phyloP scores from a whole-genome alignment of 2,888 invertebrate genomes.

The Sarcophaga variegata region DNA sequence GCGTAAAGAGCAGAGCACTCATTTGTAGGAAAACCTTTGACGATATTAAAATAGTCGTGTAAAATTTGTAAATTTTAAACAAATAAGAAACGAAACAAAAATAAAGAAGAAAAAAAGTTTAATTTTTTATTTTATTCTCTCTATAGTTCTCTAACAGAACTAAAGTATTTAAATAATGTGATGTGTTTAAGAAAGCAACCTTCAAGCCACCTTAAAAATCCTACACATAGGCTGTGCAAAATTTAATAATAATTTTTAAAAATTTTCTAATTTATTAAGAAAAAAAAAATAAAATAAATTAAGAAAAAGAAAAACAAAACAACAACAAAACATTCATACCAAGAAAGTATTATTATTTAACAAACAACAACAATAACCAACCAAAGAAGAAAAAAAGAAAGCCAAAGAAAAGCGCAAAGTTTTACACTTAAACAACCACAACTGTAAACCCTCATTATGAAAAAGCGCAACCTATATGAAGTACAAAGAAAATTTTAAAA shows the following conservation, averaged over 20 bases:
- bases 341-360: constrained; percentile 61
- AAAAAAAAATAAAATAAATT: constrained; percentile 7
- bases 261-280: constrained; percentile 2
- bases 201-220: constrained; percentile 32
- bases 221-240: constrained; percentile 61
- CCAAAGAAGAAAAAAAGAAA: neutral
- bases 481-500: neutral
- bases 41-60: constrained; percentile 32
- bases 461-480: constrained; percentile 15
- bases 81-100: neutral
- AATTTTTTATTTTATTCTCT: constrained; percentile 17
- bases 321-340: constrained; percentile 33
- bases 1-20: constrained; percentile 62
- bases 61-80: constrained; percentile 7
- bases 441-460: neutral
- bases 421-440: constrained; percentile 22
- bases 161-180: constrained; percentile 59
- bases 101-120: neutral
- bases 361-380: constrained; percentile 4
- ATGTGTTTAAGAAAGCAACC: constrained; percentile 36
- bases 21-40: constrained; percentile 57
- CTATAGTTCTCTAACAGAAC: constrained; percentile 22
- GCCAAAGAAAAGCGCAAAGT: constrained; percentile 3
- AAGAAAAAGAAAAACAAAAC: constrained; percentile 15
- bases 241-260: constrained; percentile 31